These are phyloP conservation scores for Phenganax stokvisi DNA, from an alignment of 92 coral and sea anemone genomes.

Conservation along the genomic window DNA sequence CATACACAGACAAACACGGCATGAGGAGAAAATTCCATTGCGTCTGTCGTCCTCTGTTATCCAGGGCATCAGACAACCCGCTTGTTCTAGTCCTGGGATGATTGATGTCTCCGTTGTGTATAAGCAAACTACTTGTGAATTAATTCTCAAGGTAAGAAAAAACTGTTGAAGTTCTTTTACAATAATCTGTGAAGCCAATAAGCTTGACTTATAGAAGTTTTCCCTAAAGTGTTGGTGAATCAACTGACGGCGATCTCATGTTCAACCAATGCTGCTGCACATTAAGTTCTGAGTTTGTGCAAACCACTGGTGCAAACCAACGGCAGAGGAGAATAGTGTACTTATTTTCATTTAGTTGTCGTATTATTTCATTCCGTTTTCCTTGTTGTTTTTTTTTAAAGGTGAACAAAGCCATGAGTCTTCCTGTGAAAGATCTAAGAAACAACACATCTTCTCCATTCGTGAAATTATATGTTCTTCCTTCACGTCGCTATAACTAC, in stretches of 20 bases:
- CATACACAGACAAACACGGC: constrained; percentile 32
- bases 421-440: constrained; percentile 85
- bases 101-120: constrained; percentile 76
- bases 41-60: constrained; percentile 84
- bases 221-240: no score
- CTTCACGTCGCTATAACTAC: constrained; percentile 89
- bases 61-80: constrained; percentile 29
- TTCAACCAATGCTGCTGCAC: no score
- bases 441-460: constrained; percentile 91
- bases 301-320: not conserved
- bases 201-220: no score
- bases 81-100: constrained; percentile 55
- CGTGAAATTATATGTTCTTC: constrained; percentile 84
- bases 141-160: constrained; percentile 73
- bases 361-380: not conserved
- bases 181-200: no score
- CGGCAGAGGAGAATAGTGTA: not conserved
- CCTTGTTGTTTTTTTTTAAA: constrained; percentile 12
- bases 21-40: constrained; percentile 73
- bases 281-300: no score
- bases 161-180: no score
- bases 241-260: no score
- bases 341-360: no score
- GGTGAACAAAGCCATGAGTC: constrained; percentile 80
- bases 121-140: constrained; percentile 88